A percentile compares a stretch with the other conserved stretches of the same genome.
phyloP scores from a whole-genome alignment of 2,797 vertebrate genomes.

The Lepus townsendii region DNA sequence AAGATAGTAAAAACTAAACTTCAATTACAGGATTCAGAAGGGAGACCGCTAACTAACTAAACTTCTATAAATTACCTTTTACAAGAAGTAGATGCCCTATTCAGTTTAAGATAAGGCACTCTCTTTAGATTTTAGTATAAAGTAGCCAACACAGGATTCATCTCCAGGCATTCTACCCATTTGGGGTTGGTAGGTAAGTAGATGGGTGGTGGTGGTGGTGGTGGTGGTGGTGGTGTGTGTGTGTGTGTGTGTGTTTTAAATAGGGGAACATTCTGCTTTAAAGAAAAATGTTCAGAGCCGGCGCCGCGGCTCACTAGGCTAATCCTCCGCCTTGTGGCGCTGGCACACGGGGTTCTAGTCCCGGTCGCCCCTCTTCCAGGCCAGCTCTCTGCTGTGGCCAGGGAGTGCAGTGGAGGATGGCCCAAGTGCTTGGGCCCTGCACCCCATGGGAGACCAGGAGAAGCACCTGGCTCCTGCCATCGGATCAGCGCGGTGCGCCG shows the following conservation, averaged over 20 bases:
- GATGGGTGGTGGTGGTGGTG: too few relatives aligned
- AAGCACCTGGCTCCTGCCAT: too few relatives aligned
- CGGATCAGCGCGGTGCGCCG: too few relatives aligned
- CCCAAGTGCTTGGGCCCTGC: too few relatives aligned
- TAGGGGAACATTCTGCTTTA: background rate
- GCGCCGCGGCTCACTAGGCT: too few relatives aligned
- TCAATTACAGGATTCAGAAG: conserved; percentile 2
- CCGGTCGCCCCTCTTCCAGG: too few relatives aligned
- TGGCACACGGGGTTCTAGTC: too few relatives aligned
- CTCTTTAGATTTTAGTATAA: background rate
- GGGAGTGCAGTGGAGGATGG: too few relatives aligned
- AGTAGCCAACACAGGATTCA: background rate
- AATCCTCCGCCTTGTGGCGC: too few relatives aligned
- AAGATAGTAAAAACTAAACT: conserved; percentile 56
- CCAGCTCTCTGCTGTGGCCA: too few relatives aligned
- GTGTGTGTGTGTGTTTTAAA: background rate
- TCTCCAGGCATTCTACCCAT: background rate
- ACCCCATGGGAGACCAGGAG: too few relatives aligned
- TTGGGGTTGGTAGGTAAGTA: background rate
- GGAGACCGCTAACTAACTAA: background rate
- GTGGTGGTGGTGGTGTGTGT: too few relatives aligned
- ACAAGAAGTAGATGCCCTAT: background rate
- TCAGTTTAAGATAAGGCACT: background rate
- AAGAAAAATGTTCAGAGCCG: background rate
- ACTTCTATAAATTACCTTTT: conserved; percentile 5